Base-by-base conservation (phyloP, 2,113 vertebrate genomes). In the Cnemophilus loriae region DNA sequence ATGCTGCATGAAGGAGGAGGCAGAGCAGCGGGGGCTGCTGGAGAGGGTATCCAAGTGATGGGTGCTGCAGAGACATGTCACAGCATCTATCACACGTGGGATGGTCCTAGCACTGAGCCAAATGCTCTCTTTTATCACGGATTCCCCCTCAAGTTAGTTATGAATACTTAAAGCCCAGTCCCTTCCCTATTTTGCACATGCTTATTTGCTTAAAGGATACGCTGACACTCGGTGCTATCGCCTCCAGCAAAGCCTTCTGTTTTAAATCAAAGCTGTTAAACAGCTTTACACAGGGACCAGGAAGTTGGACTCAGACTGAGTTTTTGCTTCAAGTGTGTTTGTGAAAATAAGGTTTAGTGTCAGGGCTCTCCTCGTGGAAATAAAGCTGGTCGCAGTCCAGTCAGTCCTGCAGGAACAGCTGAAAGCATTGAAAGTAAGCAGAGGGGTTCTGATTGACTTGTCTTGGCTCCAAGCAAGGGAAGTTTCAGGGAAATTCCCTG, bases 191-290 rank as follows among this genome's bases (percentile, higher is more conserved):
- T 89, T 95, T 90, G 77, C 73, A 78, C 91, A 47, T 26, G 53
- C 20, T 88, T 90, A 63, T 91, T 96, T 95, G 79, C 80, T 96
- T 56, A 59, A 56, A 95, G 71, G 84, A 49, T 30, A 53, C 61
- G 79, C 84, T 0, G 0, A 59, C 89, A 53, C 74, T 82, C 57
- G 6, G 65, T 50, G 89, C 87, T 79, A 21, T 91, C 2, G 13
- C 93, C 91, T 82, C 56, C 0, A 3, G 91, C 77, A 71, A 89
- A 96, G 46, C 84, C 91, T 92, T 93, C 90, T 94, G 93, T 79
- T 95, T 79, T 64, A 87, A 91, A 89, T 94, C 93, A 96, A 94
- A 95, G 89, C 74, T 93, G 84, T 79, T 96, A 89, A 95, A 82
- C 19, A 65, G 76, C 33, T 89, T 78, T 70, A 67, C 39, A 69